Percentiles rank a stretch among this genome's conserved stretches.
Conservation (phyloP, 2,888 invertebrate species). For the Cactoblastis cactorum region DNA sequence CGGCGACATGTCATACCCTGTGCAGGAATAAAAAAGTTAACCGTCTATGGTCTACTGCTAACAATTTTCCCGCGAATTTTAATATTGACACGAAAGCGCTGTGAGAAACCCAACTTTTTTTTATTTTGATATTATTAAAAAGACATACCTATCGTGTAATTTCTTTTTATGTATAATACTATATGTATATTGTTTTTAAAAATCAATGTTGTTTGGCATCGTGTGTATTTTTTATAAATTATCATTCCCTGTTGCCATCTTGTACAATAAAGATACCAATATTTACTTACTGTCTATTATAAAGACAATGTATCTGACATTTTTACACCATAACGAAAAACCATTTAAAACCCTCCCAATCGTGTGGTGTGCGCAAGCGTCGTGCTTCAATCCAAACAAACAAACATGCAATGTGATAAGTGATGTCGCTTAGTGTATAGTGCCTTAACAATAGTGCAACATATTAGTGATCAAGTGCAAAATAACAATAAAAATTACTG, state of each 20-base stretch:
- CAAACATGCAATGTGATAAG: constrained; percentile 7
- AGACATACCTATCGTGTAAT: no score
- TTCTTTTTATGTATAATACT: no score
- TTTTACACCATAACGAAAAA: neutral
- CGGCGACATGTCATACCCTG: constrained; percentile 99
- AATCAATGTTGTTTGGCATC: no score
- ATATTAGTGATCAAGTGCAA: constrained; percentile 5
- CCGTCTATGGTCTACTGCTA: neutral
- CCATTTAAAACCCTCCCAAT: neutral
- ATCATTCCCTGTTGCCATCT: neutral
- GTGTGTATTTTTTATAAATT: no score
- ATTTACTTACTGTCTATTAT: neutral
- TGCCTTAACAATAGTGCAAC: constrained; percentile 1
- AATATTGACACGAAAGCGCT: constrained; percentile 1
- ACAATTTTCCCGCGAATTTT: neutral
- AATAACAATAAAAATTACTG: constrained; percentile 1
- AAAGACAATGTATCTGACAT: neutral
- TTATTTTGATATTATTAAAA: neutral
- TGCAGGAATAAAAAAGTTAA: constrained; percentile 17
- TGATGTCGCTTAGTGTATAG: constrained; percentile 4
- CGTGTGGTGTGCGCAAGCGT: constrained; percentile 6
- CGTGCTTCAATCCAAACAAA: constrained; percentile 8
- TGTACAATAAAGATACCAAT: neutral
- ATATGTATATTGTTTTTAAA: neutral
- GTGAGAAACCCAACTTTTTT: neutral